Base-by-base conservation (phyloP, 1,140 invertebrate species). In the Drosophila elegans region DNA sequence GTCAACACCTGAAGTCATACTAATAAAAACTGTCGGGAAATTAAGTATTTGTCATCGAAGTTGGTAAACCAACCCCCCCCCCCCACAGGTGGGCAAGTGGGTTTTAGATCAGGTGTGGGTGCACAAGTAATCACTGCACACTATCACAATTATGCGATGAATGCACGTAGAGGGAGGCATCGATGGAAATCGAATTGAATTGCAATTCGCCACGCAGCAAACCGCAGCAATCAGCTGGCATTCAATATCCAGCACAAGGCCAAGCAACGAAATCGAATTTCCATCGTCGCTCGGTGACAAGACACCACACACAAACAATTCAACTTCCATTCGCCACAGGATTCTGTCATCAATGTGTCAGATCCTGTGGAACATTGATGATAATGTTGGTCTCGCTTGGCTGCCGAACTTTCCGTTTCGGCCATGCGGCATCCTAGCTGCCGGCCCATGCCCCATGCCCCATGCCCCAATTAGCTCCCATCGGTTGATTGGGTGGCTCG, bases 231-330 rank as follows among this genome's bases (percentile, higher is more conserved):
- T 66, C 34, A 21, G 27, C 34, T 44, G 53, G 46, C 57, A 80
- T 61, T 71, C 66, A 80, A 72, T 75, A 80, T 76, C 73, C 74
- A 54, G 74, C 53, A 55, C 78, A 78, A 73, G 55, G 76, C 61
- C 72, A 42, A 42, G 53, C 62, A 49, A 55, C 64, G 52, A 83
- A 83, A 82, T 75, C 80, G 80, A 83, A 83, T 84, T 84, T 84
- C 62, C 77, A 67, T 73, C 45, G 29, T 53, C 9, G 27, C n/a
- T 38, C 42, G 25, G 16, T 39, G 13, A 16, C 16, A 13, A 16
- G 46, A 7, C 39, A 38, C 51, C 59, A 45, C 27, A 16, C 34
- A 34, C 54, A 11, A n/a, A 6, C 25, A 25, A 25, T 27, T 12
- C 11, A 12, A 48, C 46, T 32, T 49, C 27, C 27, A 12, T 4